Evolutionary conservation across 1,140 invertebrate species (phyloP).

Genomic region (Ceratoteleas bidentatus): DNA sequence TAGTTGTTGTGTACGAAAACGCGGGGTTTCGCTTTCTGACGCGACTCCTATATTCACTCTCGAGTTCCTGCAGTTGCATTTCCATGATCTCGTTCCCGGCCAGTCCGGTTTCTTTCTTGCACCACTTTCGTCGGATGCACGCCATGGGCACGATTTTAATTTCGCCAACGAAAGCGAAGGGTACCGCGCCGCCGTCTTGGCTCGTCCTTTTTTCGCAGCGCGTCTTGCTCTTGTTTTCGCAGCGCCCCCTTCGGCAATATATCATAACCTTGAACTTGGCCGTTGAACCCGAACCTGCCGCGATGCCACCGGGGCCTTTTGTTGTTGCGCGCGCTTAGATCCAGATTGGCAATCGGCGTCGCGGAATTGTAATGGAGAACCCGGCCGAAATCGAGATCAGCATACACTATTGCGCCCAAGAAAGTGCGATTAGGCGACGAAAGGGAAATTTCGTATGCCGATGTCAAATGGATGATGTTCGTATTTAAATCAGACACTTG

Average conservation of each 20-base stretch:
- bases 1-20: constrained; percentile 64
- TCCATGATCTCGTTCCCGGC: constrained; percentile 70
- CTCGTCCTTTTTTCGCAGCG: constrained; percentile 13
- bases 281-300: constrained; percentile 64
- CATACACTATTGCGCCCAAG: constrained; percentile 9
- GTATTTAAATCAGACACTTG: constrained; percentile 29
- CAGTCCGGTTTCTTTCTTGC: constrained; percentile 74
- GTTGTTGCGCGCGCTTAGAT: constrained; percentile 29
- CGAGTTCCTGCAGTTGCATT: constrained; percentile 62
- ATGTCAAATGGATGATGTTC: constrained; percentile 26
- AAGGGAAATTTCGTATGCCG: constrained; percentile 29
- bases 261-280: constrained; percentile 67
- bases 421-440: constrained; percentile 20
- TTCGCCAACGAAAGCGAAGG: constrained; percentile 68
- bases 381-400: constrained; percentile 22
- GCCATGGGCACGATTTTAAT: constrained; percentile 63
- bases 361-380: constrained; percentile 33
- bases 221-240: constrained; percentile 8
- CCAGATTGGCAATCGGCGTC: constrained; percentile 32
- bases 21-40: constrained; percentile 76
- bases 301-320: constrained; percentile 51
- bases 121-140: constrained; percentile 69
- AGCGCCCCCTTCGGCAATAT: constrained; percentile 24
- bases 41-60: constrained; percentile 71
- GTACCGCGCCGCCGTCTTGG: constrained; percentile 21